Evolutionary conservation across 2,888 invertebrate genomes (phyloP), one percentile per base, ranked within the genome.

Genomic region (Ferrisia virgata): DNA sequence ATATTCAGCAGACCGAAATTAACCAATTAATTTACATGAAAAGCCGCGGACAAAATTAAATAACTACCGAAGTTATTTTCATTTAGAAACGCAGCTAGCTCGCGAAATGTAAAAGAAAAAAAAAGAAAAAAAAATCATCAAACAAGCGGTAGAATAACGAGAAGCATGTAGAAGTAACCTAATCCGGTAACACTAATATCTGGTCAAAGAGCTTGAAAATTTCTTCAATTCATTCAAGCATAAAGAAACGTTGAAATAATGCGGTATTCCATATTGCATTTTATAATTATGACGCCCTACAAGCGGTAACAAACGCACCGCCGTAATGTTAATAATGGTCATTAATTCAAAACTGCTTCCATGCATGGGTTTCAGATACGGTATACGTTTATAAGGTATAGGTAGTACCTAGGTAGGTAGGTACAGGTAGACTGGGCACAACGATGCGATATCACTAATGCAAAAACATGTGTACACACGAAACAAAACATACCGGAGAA

Each of bases 271-370:
- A 64, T 64, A 64, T 64, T 64, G 58, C 58, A 64, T 64, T 64
- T 72, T 33, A 72, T 72, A 72, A 72, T 72, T 72, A 72, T 72
- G 72, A 72, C 72, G 72, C 72, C 33, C 72, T 72, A 33, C 72
- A 33, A 72, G 72, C 72, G 72, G 33, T n/a, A 33, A 72, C 72
- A 72, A 72, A 72, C 72, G 72, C 22, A 25, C 72, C 72, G 72
- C 72, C 28, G 33, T 72, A 72, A 18, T 72, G n/a, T 33, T 72
- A 33, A 72, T 72, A 72, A 72, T 72, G 72, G 72, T 33, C 1
- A 72, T 72, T 72, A 72, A 72, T 72, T 72, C 72, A 33, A 72
- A 72, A 72, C 72, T 72, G 72, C 72, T 72, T 33, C 18, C 0
- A 1, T 11, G 11, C 31, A 64, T 72, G 72, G 33, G 58, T 58